Evolutionary conservation across 2,113 vertebrate species (phyloP).

Genomic region (Sinocyclocheilus anophthalmus): DNA sequence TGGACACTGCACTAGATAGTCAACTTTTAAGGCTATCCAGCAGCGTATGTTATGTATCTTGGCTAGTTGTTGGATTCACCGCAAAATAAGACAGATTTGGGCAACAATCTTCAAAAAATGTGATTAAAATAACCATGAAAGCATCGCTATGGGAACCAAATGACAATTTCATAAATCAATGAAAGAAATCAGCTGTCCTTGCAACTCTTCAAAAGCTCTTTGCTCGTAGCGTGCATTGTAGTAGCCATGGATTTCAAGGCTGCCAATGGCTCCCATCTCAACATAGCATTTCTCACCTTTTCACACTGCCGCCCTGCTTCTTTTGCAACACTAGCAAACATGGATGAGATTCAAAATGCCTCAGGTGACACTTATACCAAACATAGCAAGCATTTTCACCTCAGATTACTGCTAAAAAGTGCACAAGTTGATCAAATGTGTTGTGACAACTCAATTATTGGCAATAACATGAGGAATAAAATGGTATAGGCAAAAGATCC

Average conservation of each 20-base stretch:
- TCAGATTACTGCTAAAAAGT: not conserved
- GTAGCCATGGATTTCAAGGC: conserved; percentile 30
- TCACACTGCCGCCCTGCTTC: not conserved
- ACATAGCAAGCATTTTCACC: conserved; percentile 4
- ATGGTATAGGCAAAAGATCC: not conserved
- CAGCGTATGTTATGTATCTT: not conserved
- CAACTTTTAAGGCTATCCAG: not conserved
- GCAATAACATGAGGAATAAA: not conserved
- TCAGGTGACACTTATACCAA: not conserved
- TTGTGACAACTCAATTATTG: not conserved
- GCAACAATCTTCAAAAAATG: not conserved
- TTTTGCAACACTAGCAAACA: conserved; percentile 22
- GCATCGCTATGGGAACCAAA: conserved; percentile 16
- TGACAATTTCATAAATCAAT: conserved; percentile 7
- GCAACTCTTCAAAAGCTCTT: not conserved
- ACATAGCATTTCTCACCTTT: conserved; percentile 26
- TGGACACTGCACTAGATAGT: conserved; percentile 8
- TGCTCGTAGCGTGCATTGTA: not conserved
- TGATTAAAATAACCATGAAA: conserved; percentile 4
- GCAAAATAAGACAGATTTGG: not conserved
- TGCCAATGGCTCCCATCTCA: conserved; percentile 13
- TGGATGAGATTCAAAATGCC: conserved; percentile 1
- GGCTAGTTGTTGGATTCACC: not conserved
- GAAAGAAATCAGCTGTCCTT: conserved; percentile 28
- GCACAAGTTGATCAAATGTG: not conserved